Evolutionary conservation across 1,140 invertebrate genomes (phyloP).

Genomic region (Bacillus rossius): DNA sequence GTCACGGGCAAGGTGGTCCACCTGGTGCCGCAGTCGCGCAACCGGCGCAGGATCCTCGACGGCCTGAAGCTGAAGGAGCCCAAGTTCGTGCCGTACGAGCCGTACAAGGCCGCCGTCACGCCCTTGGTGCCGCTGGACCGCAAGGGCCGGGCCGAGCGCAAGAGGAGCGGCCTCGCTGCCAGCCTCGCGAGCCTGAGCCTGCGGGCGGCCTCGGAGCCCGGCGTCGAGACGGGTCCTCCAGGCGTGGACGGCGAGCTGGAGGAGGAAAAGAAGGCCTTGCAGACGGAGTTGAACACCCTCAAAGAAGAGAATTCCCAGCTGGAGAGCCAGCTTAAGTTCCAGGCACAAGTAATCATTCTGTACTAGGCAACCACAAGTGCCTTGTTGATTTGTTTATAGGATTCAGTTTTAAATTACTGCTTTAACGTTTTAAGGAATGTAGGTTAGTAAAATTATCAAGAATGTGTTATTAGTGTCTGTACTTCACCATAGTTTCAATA

Average conservation of each 20-base stretch:
- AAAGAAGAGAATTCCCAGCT: constrained; percentile 57
- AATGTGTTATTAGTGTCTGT: no score
- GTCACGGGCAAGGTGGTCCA: constrained; percentile 45
- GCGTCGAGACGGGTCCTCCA: no score
- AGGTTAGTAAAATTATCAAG: no score
- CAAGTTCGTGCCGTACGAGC: constrained; percentile 85
- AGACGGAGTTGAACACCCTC: constrained; percentile 50
- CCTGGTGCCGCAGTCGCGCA: constrained; percentile 39
- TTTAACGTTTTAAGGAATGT: no score
- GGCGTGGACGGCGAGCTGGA: constrained; percentile 24
- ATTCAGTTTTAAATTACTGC: no score
- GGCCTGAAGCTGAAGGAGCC: constrained; percentile 60
- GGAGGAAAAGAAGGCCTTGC: constrained; percentile 39
- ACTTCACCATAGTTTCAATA: no score
- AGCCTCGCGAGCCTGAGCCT: neutral
- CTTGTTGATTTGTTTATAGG: no score
- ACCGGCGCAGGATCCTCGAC: constrained; percentile 38
- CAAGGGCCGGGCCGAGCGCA: constrained; percentile 21
- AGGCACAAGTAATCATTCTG: constrained; percentile 56
- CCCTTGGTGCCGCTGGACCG: constrained; percentile 57
- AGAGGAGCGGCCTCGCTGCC: neutral
- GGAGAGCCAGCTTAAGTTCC: constrained; percentile 65
- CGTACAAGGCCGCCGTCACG: constrained; percentile 78
- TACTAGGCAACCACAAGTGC: no score
- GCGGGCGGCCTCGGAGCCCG: no score